phyloP scores from a whole-genome alignment of 2,888 invertebrate genomes.

The Achlya flavicornis region DNA sequence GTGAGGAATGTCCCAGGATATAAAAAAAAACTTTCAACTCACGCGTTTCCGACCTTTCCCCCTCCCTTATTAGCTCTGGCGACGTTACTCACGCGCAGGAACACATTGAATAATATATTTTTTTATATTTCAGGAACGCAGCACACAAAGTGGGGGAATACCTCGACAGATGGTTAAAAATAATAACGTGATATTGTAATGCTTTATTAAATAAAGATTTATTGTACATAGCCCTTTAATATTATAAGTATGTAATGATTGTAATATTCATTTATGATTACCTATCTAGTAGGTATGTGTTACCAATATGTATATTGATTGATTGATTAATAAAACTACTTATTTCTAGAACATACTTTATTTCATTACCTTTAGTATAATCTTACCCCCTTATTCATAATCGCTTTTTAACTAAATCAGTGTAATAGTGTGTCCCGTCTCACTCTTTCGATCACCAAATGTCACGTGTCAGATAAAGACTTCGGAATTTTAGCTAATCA shows the following conservation, averaged over 20 bases:
- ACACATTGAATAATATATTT: not conserved
- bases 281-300: not conserved
- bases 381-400: too few species aligned
- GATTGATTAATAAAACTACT: not conserved
- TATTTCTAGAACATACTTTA: not conserved
- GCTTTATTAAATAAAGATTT: not conserved
- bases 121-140: conserved; percentile 57
- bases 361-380: too few species aligned
- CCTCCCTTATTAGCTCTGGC: too few species aligned
- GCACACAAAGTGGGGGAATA: conserved; percentile 56
- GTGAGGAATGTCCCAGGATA: too few species aligned
- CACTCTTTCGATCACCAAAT: too few species aligned
- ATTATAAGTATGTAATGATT: not conserved
- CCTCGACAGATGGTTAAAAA: conserved; percentile 67
- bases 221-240: conserved; percentile 3
- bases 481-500: too few species aligned
- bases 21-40: too few species aligned
- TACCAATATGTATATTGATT: conserved; percentile 1
- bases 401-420: too few species aligned
- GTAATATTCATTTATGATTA: not conserved
- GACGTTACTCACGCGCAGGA: too few species aligned
- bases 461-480: too few species aligned
- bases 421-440: too few species aligned
- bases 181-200: conserved; percentile 47
- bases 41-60: too few species aligned